A percentile compares a stretch with the other conserved stretches of the same genome.
These are phyloP conservation scores for Pseudotriccus pelzelni DNA, from an alignment of 2,797 vertebrate species.

Conservation along the genomic window DNA sequence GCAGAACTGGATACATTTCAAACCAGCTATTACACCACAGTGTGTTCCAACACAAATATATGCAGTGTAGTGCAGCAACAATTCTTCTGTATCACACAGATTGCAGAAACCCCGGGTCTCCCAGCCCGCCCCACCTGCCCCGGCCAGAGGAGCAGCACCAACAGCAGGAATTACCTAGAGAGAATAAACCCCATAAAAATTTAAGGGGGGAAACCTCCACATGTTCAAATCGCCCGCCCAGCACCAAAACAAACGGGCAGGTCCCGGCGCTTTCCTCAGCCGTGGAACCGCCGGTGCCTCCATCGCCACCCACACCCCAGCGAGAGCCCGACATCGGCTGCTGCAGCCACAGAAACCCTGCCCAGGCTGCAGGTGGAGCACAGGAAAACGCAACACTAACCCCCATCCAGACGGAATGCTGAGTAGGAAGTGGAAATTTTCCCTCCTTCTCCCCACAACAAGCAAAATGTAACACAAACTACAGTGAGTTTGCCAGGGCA, in stretches of 20 bases:
- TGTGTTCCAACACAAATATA: conserved; percentile 45
- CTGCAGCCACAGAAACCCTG: rapidly evolving
- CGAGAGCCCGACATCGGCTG: not conserved
- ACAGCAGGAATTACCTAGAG: not conserved
- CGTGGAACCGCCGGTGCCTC: rapidly evolving
- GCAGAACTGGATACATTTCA: conserved; percentile 20
- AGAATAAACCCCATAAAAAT: not conserved
- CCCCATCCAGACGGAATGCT: rapidly evolving
- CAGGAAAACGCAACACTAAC: rapidly evolving
- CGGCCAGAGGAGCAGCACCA: not conserved
- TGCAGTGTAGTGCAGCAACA: not conserved
- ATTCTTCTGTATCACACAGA: not conserved
- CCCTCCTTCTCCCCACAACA: rapidly evolving
- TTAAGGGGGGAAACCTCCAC: rapidly evolving
- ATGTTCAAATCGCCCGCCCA: rapidly evolving
- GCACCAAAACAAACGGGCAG: rapidly evolving
- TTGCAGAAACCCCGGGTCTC: not conserved
- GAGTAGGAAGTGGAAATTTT: not conserved
- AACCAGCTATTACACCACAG: conserved; percentile 38
- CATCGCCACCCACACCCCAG: too few species aligned
- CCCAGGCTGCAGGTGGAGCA: rapidly evolving
- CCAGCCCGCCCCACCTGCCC: not conserved
- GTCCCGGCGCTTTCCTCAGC: rapidly evolving
- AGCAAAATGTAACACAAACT: not conserved
- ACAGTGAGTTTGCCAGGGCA: rapidly evolving